Evolutionary conservation across 2,888 invertebrate species (phyloP).

Genomic region (Liodrosophila aerea): DNA sequence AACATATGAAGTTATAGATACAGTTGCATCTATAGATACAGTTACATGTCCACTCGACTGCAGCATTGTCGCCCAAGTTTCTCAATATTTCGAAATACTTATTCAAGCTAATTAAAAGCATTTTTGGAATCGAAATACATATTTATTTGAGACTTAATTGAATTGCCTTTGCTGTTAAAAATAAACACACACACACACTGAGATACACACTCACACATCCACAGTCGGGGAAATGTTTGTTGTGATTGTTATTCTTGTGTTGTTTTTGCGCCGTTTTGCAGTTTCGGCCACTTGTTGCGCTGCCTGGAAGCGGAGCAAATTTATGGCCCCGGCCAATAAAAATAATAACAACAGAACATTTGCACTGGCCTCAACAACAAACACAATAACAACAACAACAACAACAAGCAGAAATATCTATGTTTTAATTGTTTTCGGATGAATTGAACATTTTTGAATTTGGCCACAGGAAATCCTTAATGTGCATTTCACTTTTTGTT

Average conservation of each 20-base stretch:
- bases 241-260: slow-evolving; percentile 26
- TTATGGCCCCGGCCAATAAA: slow-evolving; percentile 45
- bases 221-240: slow-evolving; percentile 1
- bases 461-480: slow-evolving; percentile 70
- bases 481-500: slow-evolving; percentile 48
- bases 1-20: background rate
- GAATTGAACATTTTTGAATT: slow-evolving; percentile 30
- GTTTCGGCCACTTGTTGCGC: slow-evolving; percentile 56
- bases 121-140: slow-evolving; percentile 45
- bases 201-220: too few relatives aligned
- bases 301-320: slow-evolving; percentile 49
- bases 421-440: slow-evolving; percentile 67
- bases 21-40: slow-evolving; percentile 1
- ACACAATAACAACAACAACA: slow-evolving; percentile 11
- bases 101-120: slow-evolving; percentile 58
- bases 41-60: background rate
- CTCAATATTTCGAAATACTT: slow-evolving; percentile 25
- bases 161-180: slow-evolving; percentile 67
- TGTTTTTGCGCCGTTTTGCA: slow-evolving; percentile 28
- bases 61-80: slow-evolving; percentile 24
- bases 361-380: slow-evolving; percentile 1
- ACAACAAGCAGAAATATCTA: slow-evolving; percentile 10
- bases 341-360: slow-evolving; percentile 29
- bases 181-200: slow-evolving; percentile 57
- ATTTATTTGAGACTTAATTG: slow-evolving; percentile 77